These are phyloP conservation scores for Ciconia boyciana DNA, from an alignment of 2,113 vertebrate genomes.

Conservation along the genomic window DNA sequence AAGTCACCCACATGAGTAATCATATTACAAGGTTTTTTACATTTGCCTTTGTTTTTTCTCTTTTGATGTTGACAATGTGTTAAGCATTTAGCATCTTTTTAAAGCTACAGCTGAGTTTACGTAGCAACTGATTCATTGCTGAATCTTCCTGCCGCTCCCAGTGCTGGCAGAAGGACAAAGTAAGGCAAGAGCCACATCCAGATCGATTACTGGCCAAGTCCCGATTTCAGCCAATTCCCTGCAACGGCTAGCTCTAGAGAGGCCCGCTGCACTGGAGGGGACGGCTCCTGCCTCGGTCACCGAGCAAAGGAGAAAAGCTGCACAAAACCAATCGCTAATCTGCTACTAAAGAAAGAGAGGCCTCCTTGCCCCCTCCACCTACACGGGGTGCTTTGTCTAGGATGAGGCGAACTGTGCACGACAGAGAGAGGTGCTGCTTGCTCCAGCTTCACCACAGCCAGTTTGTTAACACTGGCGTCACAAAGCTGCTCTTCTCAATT, in stretches of 20 bases:
- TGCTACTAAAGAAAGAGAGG: neutral
- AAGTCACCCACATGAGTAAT: neutral
- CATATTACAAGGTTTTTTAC: neutral
- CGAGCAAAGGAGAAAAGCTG: neutral
- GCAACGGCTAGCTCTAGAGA: neutral
- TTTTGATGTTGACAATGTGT: neutral
- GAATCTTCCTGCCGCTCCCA: neutral
- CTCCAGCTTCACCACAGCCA: rapidly evolving
- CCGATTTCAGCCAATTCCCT: neutral
- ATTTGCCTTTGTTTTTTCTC: neutral
- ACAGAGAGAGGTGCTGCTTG: rapidly evolving
- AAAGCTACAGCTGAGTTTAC: neutral
- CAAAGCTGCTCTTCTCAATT: neutral
- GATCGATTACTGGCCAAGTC: neutral
- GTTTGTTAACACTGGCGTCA: neutral
- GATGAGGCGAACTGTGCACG: neutral
- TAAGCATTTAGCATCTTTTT: neutral
- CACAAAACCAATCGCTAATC: neutral
- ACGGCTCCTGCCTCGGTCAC: neutral
- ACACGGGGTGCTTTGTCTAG: rapidly evolving
- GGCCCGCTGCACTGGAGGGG: neutral
- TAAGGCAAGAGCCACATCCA: neutral
- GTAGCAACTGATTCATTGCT: neutral
- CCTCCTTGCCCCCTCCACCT: neutral
- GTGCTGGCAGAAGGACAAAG: neutral